Percentiles rank a stretch among this genome's conserved stretches.
phyloP scores from a whole-genome alignment of 1,140 invertebrate genomes.

The Heliconius hermathena region DNA sequence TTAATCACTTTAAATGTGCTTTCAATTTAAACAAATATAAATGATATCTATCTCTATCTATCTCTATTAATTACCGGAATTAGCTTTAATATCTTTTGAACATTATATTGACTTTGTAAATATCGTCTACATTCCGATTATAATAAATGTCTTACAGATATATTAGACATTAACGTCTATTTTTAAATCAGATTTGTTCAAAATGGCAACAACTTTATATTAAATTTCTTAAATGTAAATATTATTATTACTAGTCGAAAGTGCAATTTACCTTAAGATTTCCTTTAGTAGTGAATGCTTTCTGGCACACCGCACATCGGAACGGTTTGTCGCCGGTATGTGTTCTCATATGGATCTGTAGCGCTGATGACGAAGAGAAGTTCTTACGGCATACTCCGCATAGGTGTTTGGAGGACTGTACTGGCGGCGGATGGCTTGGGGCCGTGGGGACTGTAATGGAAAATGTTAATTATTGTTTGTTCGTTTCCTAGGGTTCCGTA shows the following conservation, averaged over 20 bases:
- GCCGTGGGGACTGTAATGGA: slow-evolving; percentile 58
- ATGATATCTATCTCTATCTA: too few relatives aligned
- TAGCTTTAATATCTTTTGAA: too few relatives aligned
- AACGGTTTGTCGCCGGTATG: slow-evolving; percentile 99
- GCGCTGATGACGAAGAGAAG: slow-evolving; percentile 97
- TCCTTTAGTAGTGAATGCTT: slow-evolving; percentile 98
- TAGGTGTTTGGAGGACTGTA: slow-evolving; percentile 90
- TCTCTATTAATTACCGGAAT: too few relatives aligned
- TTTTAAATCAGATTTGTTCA: too few relatives aligned
- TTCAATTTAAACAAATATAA: too few relatives aligned
- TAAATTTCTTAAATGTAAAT: background rate
- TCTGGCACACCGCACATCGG: slow-evolving; percentile 96
- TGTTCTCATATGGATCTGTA: slow-evolving; percentile 99
- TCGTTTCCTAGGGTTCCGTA: background rate
- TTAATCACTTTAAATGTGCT: too few relatives aligned
- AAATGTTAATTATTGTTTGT: background rate
- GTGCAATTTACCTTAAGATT: slow-evolving; percentile 93
- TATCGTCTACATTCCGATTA: too few relatives aligned
- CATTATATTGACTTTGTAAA: too few relatives aligned
- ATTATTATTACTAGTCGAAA: background rate
- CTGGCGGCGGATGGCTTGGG: slow-evolving; percentile 69
- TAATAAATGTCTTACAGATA: too few relatives aligned
- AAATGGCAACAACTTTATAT: background rate
- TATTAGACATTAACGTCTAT: too few relatives aligned
- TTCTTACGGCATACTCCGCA: slow-evolving; percentile 98